Conservation (phyloP, 2,113 vertebrate species). For the Tragelaphus buxtoni region DNA sequence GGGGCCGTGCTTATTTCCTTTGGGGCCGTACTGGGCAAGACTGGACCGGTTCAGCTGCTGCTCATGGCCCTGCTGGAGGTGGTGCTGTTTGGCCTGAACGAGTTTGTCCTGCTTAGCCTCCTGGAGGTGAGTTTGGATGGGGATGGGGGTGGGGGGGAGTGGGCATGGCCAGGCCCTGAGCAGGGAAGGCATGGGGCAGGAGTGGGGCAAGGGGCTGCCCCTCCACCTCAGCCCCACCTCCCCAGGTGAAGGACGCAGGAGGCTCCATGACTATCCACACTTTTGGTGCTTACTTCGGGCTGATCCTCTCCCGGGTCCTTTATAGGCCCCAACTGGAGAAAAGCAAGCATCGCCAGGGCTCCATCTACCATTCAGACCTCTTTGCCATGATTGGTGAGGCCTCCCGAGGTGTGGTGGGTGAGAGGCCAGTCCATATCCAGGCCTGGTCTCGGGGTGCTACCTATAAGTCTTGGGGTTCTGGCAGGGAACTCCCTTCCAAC, state of each 20-base stretch:
- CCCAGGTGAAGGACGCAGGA: constrained; percentile 88
- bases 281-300: constrained; percentile 93
- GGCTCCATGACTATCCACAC: constrained; percentile 95
- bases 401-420: fast-evolving
- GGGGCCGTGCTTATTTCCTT: constrained; percentile 90
- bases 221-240: fast-evolving
- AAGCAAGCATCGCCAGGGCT: constrained; percentile 81
- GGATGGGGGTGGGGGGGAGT: not conserved
- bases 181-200: not conserved
- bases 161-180: too few species aligned
- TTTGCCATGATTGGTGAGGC: constrained; percentile 91
- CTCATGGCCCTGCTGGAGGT: constrained; percentile 90
- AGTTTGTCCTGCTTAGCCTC: constrained; percentile 83
- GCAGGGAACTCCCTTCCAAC: not conserved
- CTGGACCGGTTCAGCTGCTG: constrained; percentile 88
- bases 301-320: constrained; percentile 87
- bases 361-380: constrained; percentile 84
- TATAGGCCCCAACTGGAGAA: constrained; percentile 81
- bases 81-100: constrained; percentile 85
- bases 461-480: not conserved
- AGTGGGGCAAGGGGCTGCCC: not conserved
- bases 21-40: constrained; percentile 89
- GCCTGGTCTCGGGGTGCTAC: not conserved
- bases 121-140: constrained; percentile 79
- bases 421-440: not conserved